phyloP scores from a whole-genome alignment of 2,888 invertebrate species.

The Cephalotes varians region DNA sequence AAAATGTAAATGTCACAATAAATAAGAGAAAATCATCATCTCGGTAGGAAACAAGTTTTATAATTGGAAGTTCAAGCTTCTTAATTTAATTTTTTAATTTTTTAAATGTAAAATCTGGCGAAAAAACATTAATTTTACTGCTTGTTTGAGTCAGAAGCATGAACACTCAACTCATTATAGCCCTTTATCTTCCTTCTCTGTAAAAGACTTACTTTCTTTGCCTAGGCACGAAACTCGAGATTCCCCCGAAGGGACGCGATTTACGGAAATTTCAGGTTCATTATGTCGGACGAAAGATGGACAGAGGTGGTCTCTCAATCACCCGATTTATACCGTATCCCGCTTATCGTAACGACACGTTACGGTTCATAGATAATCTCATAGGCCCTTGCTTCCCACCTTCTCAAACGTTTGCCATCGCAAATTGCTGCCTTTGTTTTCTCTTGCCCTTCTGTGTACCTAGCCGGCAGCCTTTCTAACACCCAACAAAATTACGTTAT shows the following conservation, averaged over 20 bases:
- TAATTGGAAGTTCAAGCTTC: not conserved
- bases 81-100: not conserved
- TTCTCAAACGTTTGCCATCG: constrained; percentile 40
- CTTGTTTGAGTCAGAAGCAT: not conserved
- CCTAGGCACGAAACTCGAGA: constrained; percentile 20
- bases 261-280: constrained; percentile 41
- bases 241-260: not conserved
- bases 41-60: not conserved
- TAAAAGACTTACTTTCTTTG: constrained; percentile 10
- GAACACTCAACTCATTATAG: not conserved
- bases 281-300: not conserved
- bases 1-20: not conserved
- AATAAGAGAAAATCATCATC: not conserved
- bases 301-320: not conserved
- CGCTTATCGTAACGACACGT: constrained; percentile 60
- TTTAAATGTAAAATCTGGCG: not conserved
- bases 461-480: constrained; percentile 11
- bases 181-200: not conserved
- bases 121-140: constrained; percentile 19
- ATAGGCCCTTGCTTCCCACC: constrained; percentile 30
- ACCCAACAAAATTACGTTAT: constrained; percentile 38
- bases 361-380: constrained; percentile 50
- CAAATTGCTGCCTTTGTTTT: constrained; percentile 45
- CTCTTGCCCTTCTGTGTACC: constrained; percentile 38
- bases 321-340: constrained; percentile 37